Evolutionary conservation across 1,140 invertebrate species (phyloP), one percentile per base, ranked within the genome.

Genomic region (Heliconius hermathena): DNA sequence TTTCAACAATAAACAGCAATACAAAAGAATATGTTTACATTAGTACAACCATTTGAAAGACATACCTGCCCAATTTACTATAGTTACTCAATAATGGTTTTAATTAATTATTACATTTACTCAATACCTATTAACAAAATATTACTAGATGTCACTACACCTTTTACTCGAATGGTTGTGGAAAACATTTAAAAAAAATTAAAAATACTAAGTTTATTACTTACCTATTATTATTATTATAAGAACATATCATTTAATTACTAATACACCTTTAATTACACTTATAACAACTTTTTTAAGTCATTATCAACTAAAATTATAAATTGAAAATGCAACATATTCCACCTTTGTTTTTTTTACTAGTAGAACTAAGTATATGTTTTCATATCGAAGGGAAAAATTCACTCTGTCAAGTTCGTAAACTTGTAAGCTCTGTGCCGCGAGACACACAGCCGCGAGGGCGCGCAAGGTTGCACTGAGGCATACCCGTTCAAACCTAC

Each of bases 381-480:
- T 70, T 76, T 71, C 57, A 70, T 76, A 36, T 71, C 71, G 8
- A 60, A 73, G 36, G 38, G 20, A 13, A 74, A 54, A 71, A 46
- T 41, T 38, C 78, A 49, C 72, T 71, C 20, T 71, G 29, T 52
- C 38, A 73, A 83, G 74, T 79, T 81, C 75, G 82, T 79, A 81
- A 83, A 83, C 57, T 83, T 83, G 74, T 60, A 76, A 74, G 54
- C 71, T 66, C 57, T 71, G 72, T 33, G 54, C 38, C 57, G 33
- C 41, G 73, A 74, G 77, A 83, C 83, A 79, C 78, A 81, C 75
- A 78, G 29, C 78, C 81, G 81, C 75, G 66, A 74, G 87, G 81
- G 86, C 86, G 85, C 73, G 81, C 83, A 84, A 87, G 85, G 85
- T 88, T 79, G 81, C 79, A 93, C 91, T 93, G 88, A 91, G 80